phyloP scores from a whole-genome alignment of 2,113 vertebrate species.

The Bujurquina vittata region DNA sequence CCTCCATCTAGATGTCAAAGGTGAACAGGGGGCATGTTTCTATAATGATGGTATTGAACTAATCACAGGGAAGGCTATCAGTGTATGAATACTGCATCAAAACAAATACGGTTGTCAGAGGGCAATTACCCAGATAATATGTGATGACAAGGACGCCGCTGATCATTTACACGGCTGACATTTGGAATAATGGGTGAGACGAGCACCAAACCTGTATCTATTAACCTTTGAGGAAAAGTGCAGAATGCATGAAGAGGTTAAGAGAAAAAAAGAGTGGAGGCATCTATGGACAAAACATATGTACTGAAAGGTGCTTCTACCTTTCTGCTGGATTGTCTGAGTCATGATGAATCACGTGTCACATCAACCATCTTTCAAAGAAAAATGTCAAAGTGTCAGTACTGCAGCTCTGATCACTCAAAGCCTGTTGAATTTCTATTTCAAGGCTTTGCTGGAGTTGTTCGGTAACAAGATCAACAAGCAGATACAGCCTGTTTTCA shows the following conservation, averaged over 20 bases:
- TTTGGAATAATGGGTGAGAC: constrained; percentile 63
- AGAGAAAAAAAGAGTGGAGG: not conserved
- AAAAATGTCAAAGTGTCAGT: not conserved
- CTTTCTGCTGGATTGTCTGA: not conserved
- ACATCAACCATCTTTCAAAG: constrained; percentile 1
- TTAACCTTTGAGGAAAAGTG: constrained; percentile 59
- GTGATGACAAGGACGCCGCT: constrained; percentile 61
- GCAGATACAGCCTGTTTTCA: not conserved
- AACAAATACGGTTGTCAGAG: constrained; percentile 60
- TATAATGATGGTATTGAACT: not conserved
- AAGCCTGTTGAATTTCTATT: not conserved
- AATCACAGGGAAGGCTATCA: constrained; percentile 10
- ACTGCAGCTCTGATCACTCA: constrained; percentile 7
- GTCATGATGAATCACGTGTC: constrained; percentile 18
- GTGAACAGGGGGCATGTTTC: constrained; percentile 16
- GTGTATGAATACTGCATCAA: constrained; percentile 27
- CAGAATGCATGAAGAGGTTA: constrained; percentile 1
- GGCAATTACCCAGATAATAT: constrained; percentile 70
- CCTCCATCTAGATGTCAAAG: constrained; percentile 21
- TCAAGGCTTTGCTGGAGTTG: not conserved
- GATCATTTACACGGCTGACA: constrained; percentile 74
- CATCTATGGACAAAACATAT: not conserved
- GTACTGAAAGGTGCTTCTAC: not conserved
- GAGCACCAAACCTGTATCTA: constrained; percentile 51
- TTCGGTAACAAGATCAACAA: not conserved